Conservation (phyloP, 2,113 vertebrate genomes). For the Seriola aureovittata region DNA sequence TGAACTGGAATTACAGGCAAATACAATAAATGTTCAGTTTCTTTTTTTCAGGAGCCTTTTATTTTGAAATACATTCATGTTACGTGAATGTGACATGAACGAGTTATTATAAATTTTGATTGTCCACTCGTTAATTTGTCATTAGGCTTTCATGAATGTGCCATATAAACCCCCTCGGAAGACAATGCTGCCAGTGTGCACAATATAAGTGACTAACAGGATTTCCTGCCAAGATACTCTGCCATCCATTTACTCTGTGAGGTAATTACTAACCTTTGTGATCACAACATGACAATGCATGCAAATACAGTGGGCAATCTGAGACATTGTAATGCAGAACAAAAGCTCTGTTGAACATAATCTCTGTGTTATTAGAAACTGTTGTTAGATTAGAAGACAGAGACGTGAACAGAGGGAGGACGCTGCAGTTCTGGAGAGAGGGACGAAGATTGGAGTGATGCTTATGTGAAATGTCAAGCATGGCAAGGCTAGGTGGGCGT, state of each 20-base stretch:
- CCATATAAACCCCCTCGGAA: background rate
- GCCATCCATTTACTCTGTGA: slow-evolving; percentile 28
- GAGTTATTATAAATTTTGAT: slow-evolving; percentile 1
- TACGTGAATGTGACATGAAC: background rate
- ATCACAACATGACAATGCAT: slow-evolving; percentile 45
- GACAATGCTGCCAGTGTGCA: slow-evolving; percentile 19
- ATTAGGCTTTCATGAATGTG: background rate
- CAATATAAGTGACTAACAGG: slow-evolving; percentile 27
- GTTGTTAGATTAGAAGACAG: slow-evolving; percentile 26
- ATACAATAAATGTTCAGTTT: background rate
- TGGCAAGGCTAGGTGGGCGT: slow-evolving; percentile 39
- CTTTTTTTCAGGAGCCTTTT: background rate
- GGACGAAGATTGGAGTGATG: slow-evolving; percentile 8
- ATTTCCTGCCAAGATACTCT: slow-evolving; percentile 35
- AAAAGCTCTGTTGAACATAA: slow-evolving; percentile 43
- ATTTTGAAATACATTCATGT: background rate
- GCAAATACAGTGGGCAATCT: slow-evolving; percentile 45
- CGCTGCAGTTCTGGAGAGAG: background rate
- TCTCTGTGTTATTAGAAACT: slow-evolving; percentile 23
- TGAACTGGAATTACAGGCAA: background rate
- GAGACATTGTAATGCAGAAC: slow-evolving; percentile 16
- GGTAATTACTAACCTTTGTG: slow-evolving; percentile 50
- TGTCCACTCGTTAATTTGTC: background rate
- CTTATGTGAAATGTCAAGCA: slow-evolving; percentile 67
- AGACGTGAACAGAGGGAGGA: background rate